phyloP scores from a whole-genome alignment of 2,797 vertebrate genomes.

The Pelodytes ibericus region DNA sequence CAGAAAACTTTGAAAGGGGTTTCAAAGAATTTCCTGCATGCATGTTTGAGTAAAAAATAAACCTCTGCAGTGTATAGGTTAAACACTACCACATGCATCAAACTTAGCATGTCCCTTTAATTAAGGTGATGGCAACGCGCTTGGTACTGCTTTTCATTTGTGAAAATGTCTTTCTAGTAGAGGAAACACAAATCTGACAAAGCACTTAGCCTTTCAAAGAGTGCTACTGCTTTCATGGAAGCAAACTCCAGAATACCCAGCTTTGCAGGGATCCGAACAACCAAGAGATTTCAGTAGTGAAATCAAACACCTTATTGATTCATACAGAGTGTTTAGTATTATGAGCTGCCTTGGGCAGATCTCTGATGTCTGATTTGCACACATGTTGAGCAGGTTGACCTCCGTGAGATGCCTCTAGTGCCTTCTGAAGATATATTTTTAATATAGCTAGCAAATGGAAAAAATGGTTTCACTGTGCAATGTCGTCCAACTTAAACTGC shows the following conservation, averaged over 20 bases:
- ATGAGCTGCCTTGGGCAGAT: slow-evolving; percentile 33
- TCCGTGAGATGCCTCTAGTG: slow-evolving; percentile 29
- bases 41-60: too few species aligned
- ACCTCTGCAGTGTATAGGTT: too few species aligned
- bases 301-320: slow-evolving; percentile 36
- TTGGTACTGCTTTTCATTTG: too few species aligned
- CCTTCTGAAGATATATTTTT: slow-evolving; percentile 40
- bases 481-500: not conserved
- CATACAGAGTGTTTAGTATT: slow-evolving; percentile 29
- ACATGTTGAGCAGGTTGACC: not conserved
- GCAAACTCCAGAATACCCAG: not conserved
- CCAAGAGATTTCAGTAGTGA: slow-evolving; percentile 1
- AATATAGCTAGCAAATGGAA: slow-evolving; percentile 6
- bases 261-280: slow-evolving; percentile 17
- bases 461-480: not conserved
- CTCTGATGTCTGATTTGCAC: slow-evolving; percentile 18
- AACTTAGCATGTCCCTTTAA: too few species aligned
- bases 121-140: too few species aligned
- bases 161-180: too few species aligned
- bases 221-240: not conserved
- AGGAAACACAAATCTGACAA: too few species aligned
- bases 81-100: too few species aligned
- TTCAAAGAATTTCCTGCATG: too few species aligned
- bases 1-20: too few species aligned
- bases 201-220: too few species aligned